phyloP scores from a whole-genome alignment of 2,888 invertebrate genomes.

The Pristionchus japonicus region DNA sequence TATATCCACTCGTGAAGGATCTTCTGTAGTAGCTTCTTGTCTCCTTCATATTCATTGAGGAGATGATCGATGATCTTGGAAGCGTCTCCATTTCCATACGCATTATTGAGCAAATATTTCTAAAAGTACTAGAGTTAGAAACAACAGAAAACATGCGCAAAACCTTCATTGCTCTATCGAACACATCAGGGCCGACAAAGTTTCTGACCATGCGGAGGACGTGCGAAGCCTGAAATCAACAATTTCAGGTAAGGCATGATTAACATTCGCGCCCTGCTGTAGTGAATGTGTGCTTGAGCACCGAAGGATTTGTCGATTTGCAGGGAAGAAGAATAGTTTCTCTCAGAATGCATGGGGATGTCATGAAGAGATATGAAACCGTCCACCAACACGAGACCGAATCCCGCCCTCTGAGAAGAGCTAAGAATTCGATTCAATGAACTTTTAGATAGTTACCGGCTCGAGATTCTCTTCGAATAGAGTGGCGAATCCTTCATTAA shows the following conservation, averaged over 20 bases:
- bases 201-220: slow-evolving; percentile 1
- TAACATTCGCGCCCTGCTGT: background rate
- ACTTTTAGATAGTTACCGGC: no score
- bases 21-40: background rate
- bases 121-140: background rate
- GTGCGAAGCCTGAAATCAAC: background rate
- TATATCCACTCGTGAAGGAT: slow-evolving; percentile 19
- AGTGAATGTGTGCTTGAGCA: background rate
- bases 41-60: background rate
- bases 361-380: background rate
- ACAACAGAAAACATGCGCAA: background rate
- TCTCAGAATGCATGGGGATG: background rate
- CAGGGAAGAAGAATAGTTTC: background rate
- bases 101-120: background rate
- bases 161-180: background rate
- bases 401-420: background rate
- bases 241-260: background rate
- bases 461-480: background rate
- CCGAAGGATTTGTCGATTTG: background rate
- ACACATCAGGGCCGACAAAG: background rate
- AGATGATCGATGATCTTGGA: background rate
- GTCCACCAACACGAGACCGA: background rate
- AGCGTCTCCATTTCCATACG: background rate
- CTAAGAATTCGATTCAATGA: no score
- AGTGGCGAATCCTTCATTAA: background rate